Evolutionary conservation across 2,888 invertebrate genomes (phyloP), one percentile per base, ranked within the genome.

Genomic region (Ctena decussata): DNA sequence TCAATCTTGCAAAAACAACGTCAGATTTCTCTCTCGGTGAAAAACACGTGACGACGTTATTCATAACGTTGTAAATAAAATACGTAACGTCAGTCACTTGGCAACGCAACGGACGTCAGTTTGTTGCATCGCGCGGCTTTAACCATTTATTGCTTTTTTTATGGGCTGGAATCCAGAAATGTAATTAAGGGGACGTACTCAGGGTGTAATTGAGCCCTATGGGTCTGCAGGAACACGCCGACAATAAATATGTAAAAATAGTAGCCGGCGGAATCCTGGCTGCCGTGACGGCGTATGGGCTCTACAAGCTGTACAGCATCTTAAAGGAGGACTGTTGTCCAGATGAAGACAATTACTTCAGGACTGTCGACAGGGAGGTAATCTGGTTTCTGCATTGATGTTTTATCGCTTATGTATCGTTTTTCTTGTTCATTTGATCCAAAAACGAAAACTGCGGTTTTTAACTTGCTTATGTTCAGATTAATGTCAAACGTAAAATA

Each of bases 291-390:
- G 77, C 77, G 15, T 82, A 77, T 65, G 41, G 71, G 18, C 41
- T 82, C 39, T 82, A 82, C 69, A 82, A 49, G 39, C 15, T 76
- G 11, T 53, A 77, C 39, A 37, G 30, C 21, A 32, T 5, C n/a
- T 18, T 65, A n/a, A 24, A 77, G 21, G 44, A 44, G 8, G 46
- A 30, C 21, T 49, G 8, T 39, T 11, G 44, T 15, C n/a, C 71
- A 18, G 37, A 37, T 21, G 72, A 77, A 27, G 60, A 27, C 12
- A 77, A 82, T n/a, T 82, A 82, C 39, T 82, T 82, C 27, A 49
- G 46, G 37, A 49, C 46, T 11, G 49, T 77, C n/a, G 37, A 44
- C 32, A 57, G 71, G 18, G 71, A 71, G 39, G 46, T 71, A 30
- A 32, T 24, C 27, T 8, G 3, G 41, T 41, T 41, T 41, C 15